Conservation (phyloP, 1,140 invertebrate species). For the Pectinophora gossypiella region DNA sequence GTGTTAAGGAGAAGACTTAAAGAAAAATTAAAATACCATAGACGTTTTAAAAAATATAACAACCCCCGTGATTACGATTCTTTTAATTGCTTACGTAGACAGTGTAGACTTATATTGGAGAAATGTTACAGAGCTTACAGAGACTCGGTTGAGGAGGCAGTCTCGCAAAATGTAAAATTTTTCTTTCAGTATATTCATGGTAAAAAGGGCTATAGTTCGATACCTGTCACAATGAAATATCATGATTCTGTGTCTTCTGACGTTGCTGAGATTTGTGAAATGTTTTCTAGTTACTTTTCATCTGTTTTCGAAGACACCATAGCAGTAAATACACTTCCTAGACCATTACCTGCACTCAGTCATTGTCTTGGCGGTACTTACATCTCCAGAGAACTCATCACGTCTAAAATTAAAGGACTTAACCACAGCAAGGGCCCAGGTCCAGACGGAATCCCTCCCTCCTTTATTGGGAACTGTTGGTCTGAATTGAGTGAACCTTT, state of each 20-base stretch:
- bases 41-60: neutral
- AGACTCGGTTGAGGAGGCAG: neutral
- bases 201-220: neutral
- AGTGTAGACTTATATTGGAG: neutral
- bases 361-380: neutral
- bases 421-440: neutral
- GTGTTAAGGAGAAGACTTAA: neutral
- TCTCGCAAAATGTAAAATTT: neutral
- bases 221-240: neutral
- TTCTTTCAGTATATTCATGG: neutral
- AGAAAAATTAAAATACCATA: neutral
- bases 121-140: neutral
- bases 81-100: neutral
- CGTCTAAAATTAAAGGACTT: neutral
- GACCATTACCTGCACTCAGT: neutral
- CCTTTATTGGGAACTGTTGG: neutral
- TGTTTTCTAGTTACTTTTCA: neutral
- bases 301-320: neutral
- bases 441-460: neutral
- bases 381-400: neutral
- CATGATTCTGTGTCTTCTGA: neutral
- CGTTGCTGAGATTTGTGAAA: neutral
- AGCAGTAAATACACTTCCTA: neutral
- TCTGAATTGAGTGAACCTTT: neutral
- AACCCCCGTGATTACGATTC: neutral